Evolutionary conservation across 2,113 vertebrate species (phyloP).

Genomic region (Erythrocercus mccallii): DNA sequence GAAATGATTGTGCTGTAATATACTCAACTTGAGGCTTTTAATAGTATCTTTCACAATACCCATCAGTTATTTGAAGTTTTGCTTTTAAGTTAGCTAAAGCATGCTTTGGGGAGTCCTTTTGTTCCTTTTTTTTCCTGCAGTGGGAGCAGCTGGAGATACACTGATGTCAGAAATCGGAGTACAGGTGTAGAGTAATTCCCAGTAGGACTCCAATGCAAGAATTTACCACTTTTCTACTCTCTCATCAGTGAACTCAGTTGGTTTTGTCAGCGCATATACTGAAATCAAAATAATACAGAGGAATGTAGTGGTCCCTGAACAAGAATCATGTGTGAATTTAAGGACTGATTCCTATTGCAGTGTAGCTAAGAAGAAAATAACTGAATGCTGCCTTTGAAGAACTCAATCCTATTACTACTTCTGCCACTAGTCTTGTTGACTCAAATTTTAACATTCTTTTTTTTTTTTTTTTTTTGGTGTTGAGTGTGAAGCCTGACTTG

Average conservation of each 20-base stretch:
- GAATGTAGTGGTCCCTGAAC: background rate
- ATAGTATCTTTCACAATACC: background rate
- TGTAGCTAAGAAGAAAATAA: background rate
- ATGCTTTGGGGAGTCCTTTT: background rate
- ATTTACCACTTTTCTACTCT: background rate
- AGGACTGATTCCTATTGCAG: background rate
- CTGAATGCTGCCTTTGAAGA: background rate
- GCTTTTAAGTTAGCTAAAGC: background rate
- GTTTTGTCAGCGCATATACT: background rate
- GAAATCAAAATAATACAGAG: background rate
- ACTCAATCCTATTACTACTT: background rate
- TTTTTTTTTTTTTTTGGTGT: background rate
- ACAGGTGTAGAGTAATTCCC: background rate
- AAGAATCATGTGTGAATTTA: background rate
- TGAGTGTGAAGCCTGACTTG: background rate
- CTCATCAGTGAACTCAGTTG: accelerated
- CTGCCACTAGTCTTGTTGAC: background rate
- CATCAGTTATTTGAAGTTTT: background rate
- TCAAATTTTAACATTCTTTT: background rate
- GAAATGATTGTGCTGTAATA: background rate
- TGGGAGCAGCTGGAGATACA: background rate
- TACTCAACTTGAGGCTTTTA: background rate
- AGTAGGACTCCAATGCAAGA: background rate
- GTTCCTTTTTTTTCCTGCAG: background rate
- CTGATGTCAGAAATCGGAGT: background rate